These are phyloP conservation scores for Oreohelix idahoensis DNA, from an alignment of 1,140 invertebrate genomes.

Conservation along the genomic window DNA sequence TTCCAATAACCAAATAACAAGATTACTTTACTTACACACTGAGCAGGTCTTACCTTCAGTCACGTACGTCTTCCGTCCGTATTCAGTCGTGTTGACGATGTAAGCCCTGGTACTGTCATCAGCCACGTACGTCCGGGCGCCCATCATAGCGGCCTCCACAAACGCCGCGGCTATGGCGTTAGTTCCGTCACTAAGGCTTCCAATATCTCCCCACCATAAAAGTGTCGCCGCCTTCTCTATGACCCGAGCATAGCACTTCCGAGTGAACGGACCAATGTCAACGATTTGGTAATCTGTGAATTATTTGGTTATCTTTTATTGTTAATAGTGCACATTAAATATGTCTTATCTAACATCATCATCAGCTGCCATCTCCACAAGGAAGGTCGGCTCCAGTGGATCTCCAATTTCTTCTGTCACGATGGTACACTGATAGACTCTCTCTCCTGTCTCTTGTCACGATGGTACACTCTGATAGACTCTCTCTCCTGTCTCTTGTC, in stretches of 20 bases:
- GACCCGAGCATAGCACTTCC: neutral
- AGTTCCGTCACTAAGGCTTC: neutral
- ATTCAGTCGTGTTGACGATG: neutral
- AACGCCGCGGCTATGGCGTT: neutral
- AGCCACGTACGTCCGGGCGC: neutral
- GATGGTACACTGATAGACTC: too few species aligned
- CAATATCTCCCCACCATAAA: constrained; percentile 10
- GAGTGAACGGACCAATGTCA: constrained; percentile 13
- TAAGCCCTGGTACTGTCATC: neutral
- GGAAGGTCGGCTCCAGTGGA: too few species aligned
- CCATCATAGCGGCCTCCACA: neutral
- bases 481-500: too few species aligned
- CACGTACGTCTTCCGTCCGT: neutral
- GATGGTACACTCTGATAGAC: too few species aligned
- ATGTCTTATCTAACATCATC: too few species aligned
- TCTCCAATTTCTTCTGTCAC: too few species aligned
- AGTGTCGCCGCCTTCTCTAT: neutral
- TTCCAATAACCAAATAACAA: too few species aligned
- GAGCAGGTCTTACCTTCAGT: constrained; percentile 7
- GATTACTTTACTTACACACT: too few species aligned
- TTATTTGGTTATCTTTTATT: too few species aligned
- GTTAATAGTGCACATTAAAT: too few species aligned
- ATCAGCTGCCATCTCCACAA: too few species aligned
- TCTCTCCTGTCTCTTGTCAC: too few species aligned
- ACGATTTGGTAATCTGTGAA: constrained; percentile 11